A percentile compares a stretch with the other conserved stretches of the same genome.
Evolutionary conservation across 2,888 invertebrate genomes (phyloP).

Genomic region (Noctua janthe): DNA sequence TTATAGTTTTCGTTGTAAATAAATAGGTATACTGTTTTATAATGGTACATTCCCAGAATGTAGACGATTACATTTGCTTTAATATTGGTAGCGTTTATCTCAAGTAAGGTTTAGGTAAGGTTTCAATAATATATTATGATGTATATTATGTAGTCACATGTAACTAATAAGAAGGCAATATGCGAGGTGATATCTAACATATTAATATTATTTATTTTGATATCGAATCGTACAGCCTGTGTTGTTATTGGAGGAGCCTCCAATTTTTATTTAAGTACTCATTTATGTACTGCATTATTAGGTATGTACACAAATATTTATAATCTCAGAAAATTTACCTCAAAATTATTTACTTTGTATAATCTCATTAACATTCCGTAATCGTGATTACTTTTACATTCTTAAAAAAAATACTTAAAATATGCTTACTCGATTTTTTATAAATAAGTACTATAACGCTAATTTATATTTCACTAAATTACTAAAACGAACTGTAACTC

Average conservation of each 20-base stretch:
- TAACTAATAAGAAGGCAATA: conserved; percentile 68
- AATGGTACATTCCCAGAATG: conserved; percentile 85
- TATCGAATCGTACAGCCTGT: conserved; percentile 66
- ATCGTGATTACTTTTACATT: conserved; percentile 51
- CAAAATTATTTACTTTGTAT: conserved; percentile 44
- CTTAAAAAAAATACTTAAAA: conserved; percentile 21
- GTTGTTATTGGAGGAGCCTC: conserved; percentile 62
- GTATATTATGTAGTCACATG: conserved; percentile 72
- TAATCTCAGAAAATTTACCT: conserved; percentile 43
- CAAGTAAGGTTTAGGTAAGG: conserved; percentile 67
- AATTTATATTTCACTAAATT: conserved; percentile 53
- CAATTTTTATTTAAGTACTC: conserved; percentile 47
- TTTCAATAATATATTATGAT: conserved; percentile 68
- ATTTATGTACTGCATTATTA: conserved; percentile 32
- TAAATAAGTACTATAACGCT: conserved; percentile 49
- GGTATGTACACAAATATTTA: conserved; percentile 26
- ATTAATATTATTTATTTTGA: conserved; percentile 72
- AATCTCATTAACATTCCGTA: conserved; percentile 55
- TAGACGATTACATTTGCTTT: conserved; percentile 83
- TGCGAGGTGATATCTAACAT: conserved; percentile 71
- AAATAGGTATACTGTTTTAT: conserved; percentile 75
- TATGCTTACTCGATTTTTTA: conserved; percentile 55
- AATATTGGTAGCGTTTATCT: conserved; percentile 78
- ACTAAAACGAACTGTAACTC: conserved; percentile 54
- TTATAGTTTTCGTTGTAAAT: conserved; percentile 82